These are phyloP conservation scores for Desmodus rotundus DNA, from an alignment of 2,113 vertebrate genomes.

Conservation along the genomic window DNA sequence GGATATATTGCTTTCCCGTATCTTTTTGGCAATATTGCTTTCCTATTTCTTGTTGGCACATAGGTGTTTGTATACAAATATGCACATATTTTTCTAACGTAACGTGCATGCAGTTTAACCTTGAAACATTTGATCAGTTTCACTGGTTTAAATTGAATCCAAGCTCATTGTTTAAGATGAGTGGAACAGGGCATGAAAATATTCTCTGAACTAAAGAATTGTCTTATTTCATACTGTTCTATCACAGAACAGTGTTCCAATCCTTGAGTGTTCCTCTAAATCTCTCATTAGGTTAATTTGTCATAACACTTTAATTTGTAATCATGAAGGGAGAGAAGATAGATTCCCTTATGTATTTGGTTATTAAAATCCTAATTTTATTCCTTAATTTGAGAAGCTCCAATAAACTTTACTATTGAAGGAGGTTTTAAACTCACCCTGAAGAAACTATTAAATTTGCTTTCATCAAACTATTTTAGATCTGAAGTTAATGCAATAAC, in stretches of 20 bases:
- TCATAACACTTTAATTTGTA: conserved; percentile 32
- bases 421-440: neutral
- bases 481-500: neutral
- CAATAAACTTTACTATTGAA: neutral
- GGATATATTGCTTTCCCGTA: neutral
- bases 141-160: neutral
- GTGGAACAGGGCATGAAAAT: neutral
- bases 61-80: neutral
- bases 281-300: neutral
- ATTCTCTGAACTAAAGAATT: conserved; percentile 3
- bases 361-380: conserved; percentile 19
- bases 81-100: neutral
- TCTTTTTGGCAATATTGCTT: neutral
- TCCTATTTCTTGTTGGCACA: neutral
- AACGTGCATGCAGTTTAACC: neutral
- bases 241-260: neutral
- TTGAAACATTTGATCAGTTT: neutral
- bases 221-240: neutral
- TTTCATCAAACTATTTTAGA: neutral
- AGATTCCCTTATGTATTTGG: neutral
- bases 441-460: neutral
- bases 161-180: conserved; percentile 6
- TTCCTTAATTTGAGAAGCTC: neutral
- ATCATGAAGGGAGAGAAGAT: neutral
- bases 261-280: neutral